phyloP scores from a whole-genome alignment of 2,113 vertebrate species.

The Stigmatopora nigra region DNA sequence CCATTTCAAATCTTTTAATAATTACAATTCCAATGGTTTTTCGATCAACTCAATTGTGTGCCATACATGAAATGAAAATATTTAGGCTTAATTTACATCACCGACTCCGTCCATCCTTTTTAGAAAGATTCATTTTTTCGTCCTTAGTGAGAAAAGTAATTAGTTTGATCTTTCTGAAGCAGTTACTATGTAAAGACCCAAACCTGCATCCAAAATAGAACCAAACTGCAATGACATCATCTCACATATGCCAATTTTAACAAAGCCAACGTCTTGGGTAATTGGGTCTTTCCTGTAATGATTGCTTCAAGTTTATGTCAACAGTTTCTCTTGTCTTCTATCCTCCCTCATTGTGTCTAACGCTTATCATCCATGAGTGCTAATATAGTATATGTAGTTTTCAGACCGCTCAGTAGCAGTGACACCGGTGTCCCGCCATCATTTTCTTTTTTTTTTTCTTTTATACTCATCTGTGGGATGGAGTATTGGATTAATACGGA shows the following conservation, averaged over 20 bases:
- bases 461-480: conserved; percentile 9
- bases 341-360: conserved; percentile 40
- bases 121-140: conserved; percentile 13
- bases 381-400: conserved; percentile 40
- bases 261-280: background rate
- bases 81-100: conserved; percentile 9
- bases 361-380: conserved; percentile 50
- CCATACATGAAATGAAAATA: conserved; percentile 64
- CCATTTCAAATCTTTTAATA: conserved; percentile 2
- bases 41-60: conserved; percentile 25
- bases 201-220: conserved; percentile 3
- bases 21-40: conserved; percentile 2
- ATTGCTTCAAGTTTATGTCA: conserved; percentile 43
- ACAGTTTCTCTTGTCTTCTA: conserved; percentile 30
- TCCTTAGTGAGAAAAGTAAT: conserved; percentile 44
- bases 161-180: conserved; percentile 41
- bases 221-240: background rate
- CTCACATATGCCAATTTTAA: background rate
- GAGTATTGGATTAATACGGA: conserved; percentile 31
- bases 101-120: background rate
- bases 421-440: background rate
- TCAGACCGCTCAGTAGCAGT: conserved; percentile 40
- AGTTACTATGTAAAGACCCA: conserved; percentile 51
- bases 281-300: conserved; percentile 43
- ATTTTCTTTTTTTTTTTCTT: conserved; percentile 27